These are phyloP conservation scores for Geophilus truncorum DNA, from an alignment of 2,888 invertebrate species.

Conservation along the genomic window DNA sequence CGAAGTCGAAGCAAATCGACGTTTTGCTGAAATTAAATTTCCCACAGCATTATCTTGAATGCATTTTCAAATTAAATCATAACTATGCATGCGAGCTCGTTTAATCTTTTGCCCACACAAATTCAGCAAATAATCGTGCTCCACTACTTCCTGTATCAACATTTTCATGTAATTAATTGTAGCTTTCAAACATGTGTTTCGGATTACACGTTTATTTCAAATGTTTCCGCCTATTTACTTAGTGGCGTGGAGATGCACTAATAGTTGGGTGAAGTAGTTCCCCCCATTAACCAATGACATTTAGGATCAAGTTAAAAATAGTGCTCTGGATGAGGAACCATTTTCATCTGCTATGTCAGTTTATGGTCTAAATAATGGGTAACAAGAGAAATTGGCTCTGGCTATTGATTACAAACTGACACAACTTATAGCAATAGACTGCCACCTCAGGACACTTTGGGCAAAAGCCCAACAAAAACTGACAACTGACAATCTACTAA, in stretches of 20 bases:
- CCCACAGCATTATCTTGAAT: too few species aligned
- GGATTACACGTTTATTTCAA: too few species aligned
- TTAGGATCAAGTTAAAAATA: not conserved
- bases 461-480: not conserved
- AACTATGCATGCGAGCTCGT: too few species aligned
- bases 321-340: not conserved
- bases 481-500: not conserved
- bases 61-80: too few species aligned
- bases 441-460: not conserved
- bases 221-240: not conserved
- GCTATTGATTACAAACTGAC: constrained; percentile 6
- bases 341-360: not conserved
- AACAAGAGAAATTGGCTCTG: constrained; percentile 11
- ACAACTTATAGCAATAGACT: not conserved
- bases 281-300: not conserved
- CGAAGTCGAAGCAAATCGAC: too few species aligned
- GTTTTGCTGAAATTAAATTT: too few species aligned
- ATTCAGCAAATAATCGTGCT: too few species aligned
- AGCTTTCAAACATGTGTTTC: too few species aligned
- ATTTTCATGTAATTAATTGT: too few species aligned
- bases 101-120: too few species aligned
- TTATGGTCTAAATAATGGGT: constrained; percentile 8
- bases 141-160: too few species aligned
- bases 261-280: not conserved
- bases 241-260: not conserved